A percentile compares a stretch with the other conserved stretches of the same genome.
Conservation (phyloP, 1,140 invertebrate species). For the Drosophila asahinai region DNA sequence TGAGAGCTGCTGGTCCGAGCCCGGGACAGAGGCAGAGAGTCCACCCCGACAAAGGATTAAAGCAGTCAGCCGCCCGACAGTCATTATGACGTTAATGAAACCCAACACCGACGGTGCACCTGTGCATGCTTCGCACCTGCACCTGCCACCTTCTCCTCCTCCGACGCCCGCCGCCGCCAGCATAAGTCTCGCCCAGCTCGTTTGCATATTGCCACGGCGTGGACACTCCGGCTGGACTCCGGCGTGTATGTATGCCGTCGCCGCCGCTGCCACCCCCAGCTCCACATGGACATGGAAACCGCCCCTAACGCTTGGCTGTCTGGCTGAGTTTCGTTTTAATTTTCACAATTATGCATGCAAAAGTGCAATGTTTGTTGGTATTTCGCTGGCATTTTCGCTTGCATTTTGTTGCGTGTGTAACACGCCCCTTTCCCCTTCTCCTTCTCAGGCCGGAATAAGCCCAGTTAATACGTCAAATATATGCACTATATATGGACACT, state of each 20-base stretch:
- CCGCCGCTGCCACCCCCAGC: constrained; percentile 7
- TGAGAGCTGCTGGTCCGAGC: constrained; percentile 10
- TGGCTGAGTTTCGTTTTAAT: constrained; percentile 75
- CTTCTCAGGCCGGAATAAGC: constrained; percentile 43
- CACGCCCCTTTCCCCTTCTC: constrained; percentile 15
- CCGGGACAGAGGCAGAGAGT: neutral
- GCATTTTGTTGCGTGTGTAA: constrained; percentile 73
- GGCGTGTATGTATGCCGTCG: neutral
- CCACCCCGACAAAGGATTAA: constrained; percentile 65
- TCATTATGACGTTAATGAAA: constrained; percentile 83
- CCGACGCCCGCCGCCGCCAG: constrained; percentile 9
- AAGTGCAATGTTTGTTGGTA: constrained; percentile 79
- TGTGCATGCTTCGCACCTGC: constrained; percentile 78
- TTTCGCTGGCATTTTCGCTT: constrained; percentile 57
- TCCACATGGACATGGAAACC: constrained; percentile 22
- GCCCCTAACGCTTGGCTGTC: constrained; percentile 29
- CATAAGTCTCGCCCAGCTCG: constrained; percentile 55
- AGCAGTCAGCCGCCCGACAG: constrained; percentile 54
- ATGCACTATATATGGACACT: constrained; percentile 53
- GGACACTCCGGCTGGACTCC: constrained; percentile 24
- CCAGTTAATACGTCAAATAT: constrained; percentile 76
- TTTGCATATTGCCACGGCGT: constrained; percentile 58
- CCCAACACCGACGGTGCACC: constrained; percentile 74
- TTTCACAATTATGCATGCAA: constrained; percentile 82
- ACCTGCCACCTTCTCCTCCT: neutral